phyloP scores from a whole-genome alignment of 2,113 vertebrate species.

The Nesogale talazaci region DNA sequence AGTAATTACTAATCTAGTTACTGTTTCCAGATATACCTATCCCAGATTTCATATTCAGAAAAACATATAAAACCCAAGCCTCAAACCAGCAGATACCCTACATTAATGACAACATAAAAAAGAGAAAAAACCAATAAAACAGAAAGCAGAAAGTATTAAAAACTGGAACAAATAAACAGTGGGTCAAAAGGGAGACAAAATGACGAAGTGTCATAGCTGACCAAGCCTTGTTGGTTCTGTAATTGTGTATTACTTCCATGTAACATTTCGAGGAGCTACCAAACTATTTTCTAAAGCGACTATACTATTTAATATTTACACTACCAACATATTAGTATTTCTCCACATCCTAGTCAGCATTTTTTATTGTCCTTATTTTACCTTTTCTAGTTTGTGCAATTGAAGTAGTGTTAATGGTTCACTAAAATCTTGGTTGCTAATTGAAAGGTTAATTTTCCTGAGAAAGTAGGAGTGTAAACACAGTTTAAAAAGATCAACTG shows the following conservation, averaged over 20 bases:
- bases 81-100: too few relatives aligned
- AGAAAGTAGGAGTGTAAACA: neutral
- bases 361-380: neutral
- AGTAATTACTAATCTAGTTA: too few relatives aligned
- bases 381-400: neutral
- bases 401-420: neutral
- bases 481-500: neutral
- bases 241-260: neutral
- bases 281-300: neutral
- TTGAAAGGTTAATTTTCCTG: neutral
- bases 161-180: too few relatives aligned
- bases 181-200: too few relatives aligned
- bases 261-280: neutral
- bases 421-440: neutral
- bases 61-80: too few relatives aligned
- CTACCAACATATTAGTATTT: neutral
- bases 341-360: neutral
- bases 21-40: too few relatives aligned
- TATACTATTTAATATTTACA: neutral
- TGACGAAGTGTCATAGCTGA: neutral
- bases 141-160: too few relatives aligned
- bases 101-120: too few relatives aligned
- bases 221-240: neutral
- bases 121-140: too few relatives aligned
- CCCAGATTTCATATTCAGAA: too few relatives aligned